Conservation (phyloP, 1,140 invertebrate species). For the Aricia agestis region DNA sequence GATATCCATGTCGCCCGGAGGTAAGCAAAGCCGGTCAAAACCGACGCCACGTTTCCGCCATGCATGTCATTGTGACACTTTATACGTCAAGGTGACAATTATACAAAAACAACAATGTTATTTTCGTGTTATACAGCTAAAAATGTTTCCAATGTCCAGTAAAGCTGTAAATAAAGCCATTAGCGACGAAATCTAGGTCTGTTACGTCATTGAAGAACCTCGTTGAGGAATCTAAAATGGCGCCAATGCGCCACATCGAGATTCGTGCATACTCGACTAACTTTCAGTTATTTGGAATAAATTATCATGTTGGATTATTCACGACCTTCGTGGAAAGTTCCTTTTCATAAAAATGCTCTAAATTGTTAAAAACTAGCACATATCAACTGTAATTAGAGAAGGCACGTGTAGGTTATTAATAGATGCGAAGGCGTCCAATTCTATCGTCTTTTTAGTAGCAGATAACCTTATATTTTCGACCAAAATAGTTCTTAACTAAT, state of each 20-base stretch:
- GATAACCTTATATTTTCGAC: neutral
- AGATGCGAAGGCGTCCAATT: conserved; percentile 29
- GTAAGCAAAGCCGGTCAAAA: conserved; percentile 68
- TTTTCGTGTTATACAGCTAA: conserved; percentile 38
- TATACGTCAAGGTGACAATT: conserved; percentile 71
- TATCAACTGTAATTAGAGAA: conserved; percentile 16
- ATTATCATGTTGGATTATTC: neutral
- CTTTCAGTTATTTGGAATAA: neutral
- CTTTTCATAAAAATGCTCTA: neutral
- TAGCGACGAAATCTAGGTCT: conserved; percentile 47
- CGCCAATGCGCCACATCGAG: conserved; percentile 64
- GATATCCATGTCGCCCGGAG: conserved; percentile 67
- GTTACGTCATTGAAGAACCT: conserved; percentile 64
- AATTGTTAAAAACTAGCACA: neutral
- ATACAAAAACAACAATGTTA: conserved; percentile 60
- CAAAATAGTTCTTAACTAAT: neutral
- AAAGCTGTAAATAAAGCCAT: conserved; percentile 25
- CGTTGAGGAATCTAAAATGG: conserved; percentile 71
- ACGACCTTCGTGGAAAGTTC: neutral
- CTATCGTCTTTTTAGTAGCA: neutral
- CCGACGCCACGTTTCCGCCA: conserved; percentile 74
- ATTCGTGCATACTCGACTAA: neutral
- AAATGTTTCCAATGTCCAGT: conserved; percentile 34
- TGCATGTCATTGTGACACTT: conserved; percentile 68
- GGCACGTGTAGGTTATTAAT: conserved; percentile 69